A percentile compares a stretch with the other conserved stretches of the same genome.
Evolutionary conservation across 2,888 invertebrate genomes (phyloP).

Genomic region (Melanargia galathea): DNA sequence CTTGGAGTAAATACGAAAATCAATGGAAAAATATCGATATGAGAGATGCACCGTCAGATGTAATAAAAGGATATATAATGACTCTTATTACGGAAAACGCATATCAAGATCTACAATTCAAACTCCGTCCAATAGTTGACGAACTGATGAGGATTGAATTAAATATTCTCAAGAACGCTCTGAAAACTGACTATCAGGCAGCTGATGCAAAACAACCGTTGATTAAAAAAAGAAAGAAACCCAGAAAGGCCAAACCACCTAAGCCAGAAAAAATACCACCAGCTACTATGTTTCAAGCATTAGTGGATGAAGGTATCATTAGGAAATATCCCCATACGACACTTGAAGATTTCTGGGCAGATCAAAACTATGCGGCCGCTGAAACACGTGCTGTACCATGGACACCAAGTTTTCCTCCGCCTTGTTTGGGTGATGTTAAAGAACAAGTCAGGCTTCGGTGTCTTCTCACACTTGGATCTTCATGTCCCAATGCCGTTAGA

Average conservation of each 20-base stretch:
- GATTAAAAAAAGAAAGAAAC: slow-evolving; percentile 65
- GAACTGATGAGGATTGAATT: slow-evolving; percentile 84
- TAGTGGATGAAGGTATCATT: slow-evolving; percentile 87
- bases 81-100: slow-evolving; percentile 85
- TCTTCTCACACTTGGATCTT: slow-evolving; percentile 80
- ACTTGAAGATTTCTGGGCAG: slow-evolving; percentile 86
- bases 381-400: slow-evolving; percentile 71
- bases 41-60: slow-evolving; percentile 78
- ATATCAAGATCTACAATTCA: slow-evolving; percentile 84
- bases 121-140: slow-evolving; percentile 87
- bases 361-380: slow-evolving; percentile 84
- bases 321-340: slow-evolving; percentile 81
- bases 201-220: slow-evolving; percentile 52
- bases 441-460: slow-evolving; percentile 84
- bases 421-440: slow-evolving; percentile 83
- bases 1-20: slow-evolving; percentile 62
- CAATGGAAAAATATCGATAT: slow-evolving; percentile 67
- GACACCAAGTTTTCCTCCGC: slow-evolving; percentile 74
- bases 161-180: slow-evolving; percentile 76
- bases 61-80: slow-evolving; percentile 83
- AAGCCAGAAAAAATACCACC: slow-evolving; percentile 84
- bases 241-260: slow-evolving; percentile 71
- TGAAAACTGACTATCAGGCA: slow-evolving; percentile 64
- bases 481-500: slow-evolving; percentile 67
- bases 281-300: slow-evolving; percentile 86